Base-by-base conservation (phyloP, 2,113 vertebrate species). In the Poicephalus meyeri region DNA sequence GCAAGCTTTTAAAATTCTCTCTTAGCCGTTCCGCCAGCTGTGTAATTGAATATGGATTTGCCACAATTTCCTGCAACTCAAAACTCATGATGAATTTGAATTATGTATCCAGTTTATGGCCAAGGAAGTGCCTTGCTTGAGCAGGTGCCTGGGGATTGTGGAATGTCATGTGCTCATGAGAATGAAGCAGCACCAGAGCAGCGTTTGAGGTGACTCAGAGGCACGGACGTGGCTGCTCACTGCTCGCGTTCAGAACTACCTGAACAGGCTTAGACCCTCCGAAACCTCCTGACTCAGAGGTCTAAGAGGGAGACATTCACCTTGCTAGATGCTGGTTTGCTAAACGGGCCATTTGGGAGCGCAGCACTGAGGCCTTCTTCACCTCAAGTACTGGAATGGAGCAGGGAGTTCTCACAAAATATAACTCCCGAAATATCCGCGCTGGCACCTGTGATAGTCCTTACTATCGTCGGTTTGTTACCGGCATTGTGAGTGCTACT, bases 281-380 rank as follows among this genome's bases (percentile, higher is more conserved):
- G 44, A 18, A 41, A 8, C 33, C 61, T 41, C 21, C 28, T 7
- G n/a, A 42, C 6, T 5, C 21, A 0, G 9, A 1, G 37, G 1
- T 58, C 5, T 24, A 39, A 3, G 6, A 13, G 52, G 47, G 21
- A 20, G 25, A 16, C 13, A 0, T 39, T 11, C 1, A 0, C 1
- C 0, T 19, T 28, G 2, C 3, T 2, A 11, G 13, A 16, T 2
- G 4, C 1, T 2, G 19, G 7, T 37, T 33, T 46, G 37, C 37
- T 53, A 9, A 13, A 41, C 1, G 0, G 8, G 10, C 39, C 6
- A 0, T 14, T 33, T 5, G 3, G 21, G 49, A 1, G 2, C 3
- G 49, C 50, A 39, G 47, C 35, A 2, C 29, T 0, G 3, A 23
- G 26, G 17, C 73, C 35, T 16, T 44, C 58, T 13, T 26, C 66